A percentile compares a stretch with the other conserved stretches of the same genome.
Evolutionary conservation across 2,113 vertebrate genomes (phyloP).

Genomic region (Sinocyclocheilus grahami): DNA sequence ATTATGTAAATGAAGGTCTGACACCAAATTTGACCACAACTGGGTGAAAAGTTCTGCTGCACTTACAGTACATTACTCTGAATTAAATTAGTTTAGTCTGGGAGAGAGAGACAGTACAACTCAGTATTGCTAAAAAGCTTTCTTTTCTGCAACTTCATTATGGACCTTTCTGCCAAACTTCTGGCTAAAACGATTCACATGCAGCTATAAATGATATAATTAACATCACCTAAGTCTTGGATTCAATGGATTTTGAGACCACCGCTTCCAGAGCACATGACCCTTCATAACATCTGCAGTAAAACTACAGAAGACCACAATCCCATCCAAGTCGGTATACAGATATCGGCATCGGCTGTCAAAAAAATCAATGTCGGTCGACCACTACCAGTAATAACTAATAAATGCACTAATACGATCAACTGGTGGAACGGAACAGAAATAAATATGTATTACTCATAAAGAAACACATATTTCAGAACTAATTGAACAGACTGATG

Average conservation of each 20-base stretch:
- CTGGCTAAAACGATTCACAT: background rate
- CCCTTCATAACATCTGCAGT: background rate
- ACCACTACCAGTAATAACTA: background rate
- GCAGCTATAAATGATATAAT: background rate
- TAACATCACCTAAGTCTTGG: background rate
- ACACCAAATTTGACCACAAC: conserved; percentile 11
- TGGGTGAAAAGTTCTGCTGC: conserved; percentile 11
- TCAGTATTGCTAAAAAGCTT: background rate
- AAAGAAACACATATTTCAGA: background rate
- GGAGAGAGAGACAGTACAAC: background rate
- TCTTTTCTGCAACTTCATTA: background rate
- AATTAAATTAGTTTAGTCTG: conserved; percentile 9
- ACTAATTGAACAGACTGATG: background rate
- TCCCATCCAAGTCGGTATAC: no score
- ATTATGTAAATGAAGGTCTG: background rate
- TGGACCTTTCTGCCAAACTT: background rate
- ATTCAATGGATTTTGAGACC: background rate
- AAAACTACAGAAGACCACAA: no score
- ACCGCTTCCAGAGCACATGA: background rate
- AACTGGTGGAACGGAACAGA: background rate
- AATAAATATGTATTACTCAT: background rate
- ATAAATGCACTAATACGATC: background rate
- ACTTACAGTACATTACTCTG: conserved; percentile 1
- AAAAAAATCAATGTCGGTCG: no score
- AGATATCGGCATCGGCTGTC: no score